Conservation (phyloP, 1,140 invertebrate species). For the Bombus polaris region DNA sequence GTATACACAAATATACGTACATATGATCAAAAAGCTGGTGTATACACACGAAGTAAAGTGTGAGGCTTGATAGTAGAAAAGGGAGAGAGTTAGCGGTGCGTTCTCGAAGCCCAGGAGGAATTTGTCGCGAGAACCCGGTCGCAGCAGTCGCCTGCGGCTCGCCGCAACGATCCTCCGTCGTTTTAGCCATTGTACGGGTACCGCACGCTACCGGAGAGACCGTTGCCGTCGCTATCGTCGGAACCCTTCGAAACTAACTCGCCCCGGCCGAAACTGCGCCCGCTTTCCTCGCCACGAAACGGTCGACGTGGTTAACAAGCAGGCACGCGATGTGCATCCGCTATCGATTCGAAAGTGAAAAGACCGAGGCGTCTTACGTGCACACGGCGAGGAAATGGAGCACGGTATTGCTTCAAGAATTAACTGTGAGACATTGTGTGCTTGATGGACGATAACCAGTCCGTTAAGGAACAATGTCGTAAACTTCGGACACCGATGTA, state of each 20-base stretch:
- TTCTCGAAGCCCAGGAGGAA: constrained; percentile 55
- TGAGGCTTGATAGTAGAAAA: neutral
- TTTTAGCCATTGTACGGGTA: constrained; percentile 65
- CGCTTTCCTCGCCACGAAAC: constrained; percentile 62
- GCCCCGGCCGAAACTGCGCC: constrained; percentile 59
- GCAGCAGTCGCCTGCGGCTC: constrained; percentile 80
- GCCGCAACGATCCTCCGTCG: constrained; percentile 78
- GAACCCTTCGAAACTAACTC: constrained; percentile 67
- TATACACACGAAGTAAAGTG: neutral
- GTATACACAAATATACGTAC: neutral
- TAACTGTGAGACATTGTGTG: neutral
- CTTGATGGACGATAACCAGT: constrained; percentile 26
- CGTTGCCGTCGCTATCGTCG: constrained; percentile 51
- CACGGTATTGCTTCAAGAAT: neutral
- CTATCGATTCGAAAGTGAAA: constrained; percentile 56
- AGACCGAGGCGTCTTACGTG: constrained; percentile 22
- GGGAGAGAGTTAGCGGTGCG: constrained; percentile 13
- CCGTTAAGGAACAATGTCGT: neutral
- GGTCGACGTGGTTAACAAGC: constrained; percentile 59
- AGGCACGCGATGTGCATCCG: constrained; percentile 56
- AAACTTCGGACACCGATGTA: constrained; percentile 11
- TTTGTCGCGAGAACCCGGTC: constrained; percentile 73
- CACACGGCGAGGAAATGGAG: neutral
- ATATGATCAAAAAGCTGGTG: neutral
- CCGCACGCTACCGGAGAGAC: constrained; percentile 54